A percentile compares a stretch with the other conserved stretches of the same genome.
phyloP scores from a whole-genome alignment of 2,797 vertebrate genomes.

The Remorina albescens region DNA sequence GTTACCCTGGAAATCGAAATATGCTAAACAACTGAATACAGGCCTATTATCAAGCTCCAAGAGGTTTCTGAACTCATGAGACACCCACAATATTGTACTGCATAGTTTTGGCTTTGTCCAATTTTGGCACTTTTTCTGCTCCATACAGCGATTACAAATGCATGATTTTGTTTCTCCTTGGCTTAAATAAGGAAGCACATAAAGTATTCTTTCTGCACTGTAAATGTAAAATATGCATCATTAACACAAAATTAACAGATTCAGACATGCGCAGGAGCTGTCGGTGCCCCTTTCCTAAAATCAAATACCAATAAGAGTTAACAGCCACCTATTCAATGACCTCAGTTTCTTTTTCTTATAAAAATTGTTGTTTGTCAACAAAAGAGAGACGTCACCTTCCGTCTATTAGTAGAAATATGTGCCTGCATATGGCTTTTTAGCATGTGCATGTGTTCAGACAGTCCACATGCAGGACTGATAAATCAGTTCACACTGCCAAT shows the following conservation, averaged over 20 bases:
- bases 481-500: constrained; percentile 64
- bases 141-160: constrained; percentile 9
- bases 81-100: constrained; percentile 33
- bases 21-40: constrained; percentile 27
- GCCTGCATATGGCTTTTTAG: constrained; percentile 58
- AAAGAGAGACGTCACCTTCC: constrained; percentile 15
- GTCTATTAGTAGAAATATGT: constrained; percentile 37
- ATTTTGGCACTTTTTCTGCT: constrained; percentile 69
- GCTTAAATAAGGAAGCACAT: constrained; percentile 52
- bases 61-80: constrained; percentile 33
- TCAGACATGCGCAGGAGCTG: constrained; percentile 29
- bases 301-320: constrained; percentile 26
- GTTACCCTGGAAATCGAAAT: constrained; percentile 47
- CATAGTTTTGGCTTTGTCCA: constrained; percentile 72
- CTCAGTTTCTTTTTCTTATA: constrained; percentile 1
- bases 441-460: constrained; percentile 43
- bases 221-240: constrained; percentile 34
- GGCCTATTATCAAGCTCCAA: constrained; percentile 31
- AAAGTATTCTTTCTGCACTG: constrained; percentile 17
- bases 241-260: constrained; percentile 30
- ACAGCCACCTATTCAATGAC: constrained; percentile 11
- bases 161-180: constrained; percentile 45
- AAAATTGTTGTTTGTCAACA: constrained; percentile 13
- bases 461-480: constrained; percentile 61
- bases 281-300: constrained; percentile 36